Evolutionary conservation across 1,140 invertebrate species (phyloP).

Genomic region (Teleogryllus occipitalis): DNA sequence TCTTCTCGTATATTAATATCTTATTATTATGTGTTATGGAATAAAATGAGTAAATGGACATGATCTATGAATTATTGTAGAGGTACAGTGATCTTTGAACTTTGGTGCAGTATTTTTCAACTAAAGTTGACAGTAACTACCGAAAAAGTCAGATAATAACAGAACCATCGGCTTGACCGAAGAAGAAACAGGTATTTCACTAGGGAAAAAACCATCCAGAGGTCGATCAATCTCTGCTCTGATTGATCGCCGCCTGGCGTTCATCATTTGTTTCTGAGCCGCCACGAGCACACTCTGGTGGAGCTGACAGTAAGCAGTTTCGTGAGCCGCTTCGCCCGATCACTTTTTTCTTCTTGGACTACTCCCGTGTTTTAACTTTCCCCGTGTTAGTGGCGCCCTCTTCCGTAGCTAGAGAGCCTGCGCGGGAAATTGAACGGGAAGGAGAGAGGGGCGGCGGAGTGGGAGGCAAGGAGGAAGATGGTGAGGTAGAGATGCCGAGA

Average conservation of each 20-base stretch:
- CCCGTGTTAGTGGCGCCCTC: not conserved
- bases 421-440: not conserved
- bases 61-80: no score
- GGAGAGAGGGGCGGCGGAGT: not conserved
- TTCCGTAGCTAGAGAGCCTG: not conserved
- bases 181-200: no score
- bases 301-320: slow-evolving; percentile 3
- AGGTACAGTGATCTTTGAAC: no score
- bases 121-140: no score
- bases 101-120: no score
- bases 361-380: not conserved
- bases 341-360: not conserved
- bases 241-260: not conserved
- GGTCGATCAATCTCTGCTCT: not conserved
- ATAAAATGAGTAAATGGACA: no score
- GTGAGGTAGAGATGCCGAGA: not conserved
- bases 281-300: not conserved
- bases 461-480: not conserved
- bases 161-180: no score
- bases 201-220: not conserved
- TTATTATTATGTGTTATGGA: no score
- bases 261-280: not conserved
- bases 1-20: no score
- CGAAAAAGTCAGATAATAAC: no score
- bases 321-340: not conserved